phyloP scores from a whole-genome alignment of 2,888 invertebrate species.

The Caenorhabditis macrosperma region DNA sequence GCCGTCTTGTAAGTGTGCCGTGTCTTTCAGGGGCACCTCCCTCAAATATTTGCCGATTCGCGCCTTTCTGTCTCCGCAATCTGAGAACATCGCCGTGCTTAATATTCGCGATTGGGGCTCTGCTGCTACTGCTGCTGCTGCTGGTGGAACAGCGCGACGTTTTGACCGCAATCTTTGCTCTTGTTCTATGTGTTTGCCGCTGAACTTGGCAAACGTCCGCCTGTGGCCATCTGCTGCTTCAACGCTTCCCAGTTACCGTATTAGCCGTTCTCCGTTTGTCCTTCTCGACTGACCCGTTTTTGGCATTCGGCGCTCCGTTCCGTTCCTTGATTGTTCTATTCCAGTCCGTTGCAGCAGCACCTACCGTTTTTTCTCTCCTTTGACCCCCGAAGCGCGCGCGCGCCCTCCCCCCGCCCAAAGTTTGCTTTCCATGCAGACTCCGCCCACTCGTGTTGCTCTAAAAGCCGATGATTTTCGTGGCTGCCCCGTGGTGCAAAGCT shows the following conservation, averaged over 20 bases:
- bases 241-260: neutral
- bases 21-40: conserved; percentile 31
- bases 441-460: conserved; percentile 36
- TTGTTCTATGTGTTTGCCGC: neutral
- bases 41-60: conserved; percentile 53
- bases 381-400: too few relatives aligned
- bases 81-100: neutral
- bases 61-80: conserved; percentile 20
- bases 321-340: neutral
- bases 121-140: neutral
- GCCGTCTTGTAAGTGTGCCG: conserved; percentile 29
- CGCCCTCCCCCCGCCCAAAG: conserved; percentile 10
- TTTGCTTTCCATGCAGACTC: conserved; percentile 45
- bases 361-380: neutral
- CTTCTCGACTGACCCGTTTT: neutral
- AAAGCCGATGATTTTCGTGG: conserved; percentile 33
- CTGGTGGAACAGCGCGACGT: conserved; percentile 16
- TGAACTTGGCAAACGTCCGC: neutral
- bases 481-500: neutral
- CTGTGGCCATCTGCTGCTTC: neutral
- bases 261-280: neutral
- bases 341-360: conserved; percentile 2
- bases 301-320: neutral
- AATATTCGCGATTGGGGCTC: neutral
- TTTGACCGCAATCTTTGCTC: conserved; percentile 41